These are phyloP conservation scores for Passer montanus DNA, from an alignment of 2,113 vertebrate species.

Conservation along the genomic window DNA sequence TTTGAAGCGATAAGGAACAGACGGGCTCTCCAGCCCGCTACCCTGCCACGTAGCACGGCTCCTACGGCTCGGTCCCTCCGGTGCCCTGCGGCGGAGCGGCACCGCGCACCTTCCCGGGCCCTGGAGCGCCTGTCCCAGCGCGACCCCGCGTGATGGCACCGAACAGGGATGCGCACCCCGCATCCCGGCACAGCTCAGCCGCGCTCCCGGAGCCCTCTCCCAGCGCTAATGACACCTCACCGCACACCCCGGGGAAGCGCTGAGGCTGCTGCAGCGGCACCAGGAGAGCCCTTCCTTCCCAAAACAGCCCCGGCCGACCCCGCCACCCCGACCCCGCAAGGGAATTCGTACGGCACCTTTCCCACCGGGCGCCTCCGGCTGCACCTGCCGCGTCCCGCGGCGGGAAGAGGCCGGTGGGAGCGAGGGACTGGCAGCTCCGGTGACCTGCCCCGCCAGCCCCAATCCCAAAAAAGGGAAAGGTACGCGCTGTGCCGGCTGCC, in stretches of 20 bases:
- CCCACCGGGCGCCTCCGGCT: not conserved
- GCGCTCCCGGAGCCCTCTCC: not conserved
- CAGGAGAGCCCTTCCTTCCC: not conserved
- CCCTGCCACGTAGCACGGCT: not conserved
- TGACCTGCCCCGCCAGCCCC: not conserved
- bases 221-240: not conserved
- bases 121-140: fast-evolving
- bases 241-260: not conserved
- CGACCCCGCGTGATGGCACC: fast-evolving
- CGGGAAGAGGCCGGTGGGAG: not conserved
- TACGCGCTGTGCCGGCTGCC: conserved; percentile 63
- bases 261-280: not conserved
- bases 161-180: too few relatives aligned
- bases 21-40: fast-evolving
- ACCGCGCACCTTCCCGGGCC: fast-evolving
- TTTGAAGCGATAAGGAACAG: not conserved
- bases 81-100: not conserved
- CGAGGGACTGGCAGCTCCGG: not conserved
- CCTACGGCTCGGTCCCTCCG: fast-evolving
- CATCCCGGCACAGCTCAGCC: fast-evolving
- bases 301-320: not conserved
- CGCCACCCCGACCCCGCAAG: not conserved
- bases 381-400: not conserved
- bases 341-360: not conserved
- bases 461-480: conserved; percentile 78